Evolutionary conservation across 2,888 invertebrate species (phyloP).

Genomic region (Thereva unica): DNA sequence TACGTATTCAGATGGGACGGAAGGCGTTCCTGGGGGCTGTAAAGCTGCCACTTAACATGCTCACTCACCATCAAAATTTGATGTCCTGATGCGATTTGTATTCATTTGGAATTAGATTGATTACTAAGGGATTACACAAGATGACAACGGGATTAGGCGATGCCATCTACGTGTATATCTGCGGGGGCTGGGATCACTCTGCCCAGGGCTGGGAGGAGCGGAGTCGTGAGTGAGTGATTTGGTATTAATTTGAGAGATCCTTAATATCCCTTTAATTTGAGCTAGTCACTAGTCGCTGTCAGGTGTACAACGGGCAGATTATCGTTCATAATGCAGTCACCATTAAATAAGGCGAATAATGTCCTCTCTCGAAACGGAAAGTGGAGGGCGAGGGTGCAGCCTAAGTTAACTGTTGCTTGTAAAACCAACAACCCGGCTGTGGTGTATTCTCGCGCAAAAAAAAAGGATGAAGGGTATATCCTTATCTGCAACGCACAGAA

Average conservation of each 20-base stretch:
- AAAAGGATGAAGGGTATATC: conserved; percentile 11
- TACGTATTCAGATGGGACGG: neutral
- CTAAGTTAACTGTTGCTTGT: conserved; percentile 22
- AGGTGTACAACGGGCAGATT: neutral
- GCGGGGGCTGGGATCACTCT: conserved; percentile 2
- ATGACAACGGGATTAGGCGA: neutral
- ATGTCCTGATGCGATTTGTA: conserved; percentile 39
- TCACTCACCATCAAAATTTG: conserved; percentile 37
- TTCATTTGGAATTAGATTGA: conserved; percentile 41
- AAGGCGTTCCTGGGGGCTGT: conserved; percentile 39
- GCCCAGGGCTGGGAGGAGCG: neutral
- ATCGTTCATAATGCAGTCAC: conserved; percentile 5
- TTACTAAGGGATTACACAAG: conserved; percentile 36
- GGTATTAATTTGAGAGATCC: too few species aligned
- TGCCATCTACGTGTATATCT: neutral
- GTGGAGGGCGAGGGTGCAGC: neutral
- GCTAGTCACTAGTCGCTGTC: neutral
- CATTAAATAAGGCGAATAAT: neutral
- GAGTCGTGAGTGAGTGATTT: too few species aligned
- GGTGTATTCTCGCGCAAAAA: neutral
- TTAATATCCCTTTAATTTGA: too few species aligned
- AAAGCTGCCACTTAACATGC: conserved; percentile 39
- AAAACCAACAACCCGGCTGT: conserved; percentile 10
- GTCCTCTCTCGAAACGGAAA: neutral
- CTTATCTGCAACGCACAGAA: conserved; percentile 9